These are phyloP conservation scores for Lepas anatifera DNA, from an alignment of 2,888 invertebrate genomes.

Conservation along the genomic window DNA sequence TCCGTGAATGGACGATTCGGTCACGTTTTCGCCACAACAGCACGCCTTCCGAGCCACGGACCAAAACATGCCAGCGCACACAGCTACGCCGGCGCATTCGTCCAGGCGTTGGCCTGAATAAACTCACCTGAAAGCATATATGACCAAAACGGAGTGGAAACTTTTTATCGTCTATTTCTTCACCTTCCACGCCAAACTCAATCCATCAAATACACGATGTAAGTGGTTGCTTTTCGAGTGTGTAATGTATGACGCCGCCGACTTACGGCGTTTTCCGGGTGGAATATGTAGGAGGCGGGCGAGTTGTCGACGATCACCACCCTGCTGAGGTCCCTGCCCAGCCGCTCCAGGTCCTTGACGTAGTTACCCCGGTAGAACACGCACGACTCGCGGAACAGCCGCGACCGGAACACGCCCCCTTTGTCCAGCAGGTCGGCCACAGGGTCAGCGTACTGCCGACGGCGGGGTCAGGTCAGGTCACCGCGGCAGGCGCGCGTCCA, in stretches of 20 bases:
- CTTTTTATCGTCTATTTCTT: too few relatives aligned
- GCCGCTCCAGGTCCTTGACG: slow-evolving; percentile 89
- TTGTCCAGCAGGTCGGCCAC: slow-evolving; percentile 96
- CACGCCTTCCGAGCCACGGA: too few relatives aligned
- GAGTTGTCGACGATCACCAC: slow-evolving; percentile 99
- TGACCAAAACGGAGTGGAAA: too few relatives aligned
- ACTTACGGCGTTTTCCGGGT: slow-evolving; percentile 99
- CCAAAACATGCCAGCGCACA: too few relatives aligned
- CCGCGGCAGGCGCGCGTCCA: slow-evolving; percentile 84
- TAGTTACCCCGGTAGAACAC: slow-evolving; percentile 99
- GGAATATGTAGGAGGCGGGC: slow-evolving; percentile 99
- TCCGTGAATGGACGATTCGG: too few relatives aligned
- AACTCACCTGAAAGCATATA: too few relatives aligned
- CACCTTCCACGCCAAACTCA: too few relatives aligned
- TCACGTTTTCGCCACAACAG: too few relatives aligned
- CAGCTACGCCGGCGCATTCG: too few relatives aligned
- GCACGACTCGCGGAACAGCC: slow-evolving; percentile 98
- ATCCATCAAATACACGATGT: too few relatives aligned
- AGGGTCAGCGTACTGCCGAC: slow-evolving; percentile 84
- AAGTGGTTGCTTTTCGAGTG: too few relatives aligned
- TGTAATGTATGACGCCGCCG: neutral
- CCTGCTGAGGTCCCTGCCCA: slow-evolving; percentile 90
- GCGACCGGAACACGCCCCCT: slow-evolving; percentile 91
- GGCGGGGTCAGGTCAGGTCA: neutral
- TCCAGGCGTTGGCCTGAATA: too few relatives aligned